A percentile compares a stretch with the other conserved stretches of the same genome.
Evolutionary conservation across 2,113 vertebrate genomes (phyloP).

Genomic region (Osmerus mordax): DNA sequence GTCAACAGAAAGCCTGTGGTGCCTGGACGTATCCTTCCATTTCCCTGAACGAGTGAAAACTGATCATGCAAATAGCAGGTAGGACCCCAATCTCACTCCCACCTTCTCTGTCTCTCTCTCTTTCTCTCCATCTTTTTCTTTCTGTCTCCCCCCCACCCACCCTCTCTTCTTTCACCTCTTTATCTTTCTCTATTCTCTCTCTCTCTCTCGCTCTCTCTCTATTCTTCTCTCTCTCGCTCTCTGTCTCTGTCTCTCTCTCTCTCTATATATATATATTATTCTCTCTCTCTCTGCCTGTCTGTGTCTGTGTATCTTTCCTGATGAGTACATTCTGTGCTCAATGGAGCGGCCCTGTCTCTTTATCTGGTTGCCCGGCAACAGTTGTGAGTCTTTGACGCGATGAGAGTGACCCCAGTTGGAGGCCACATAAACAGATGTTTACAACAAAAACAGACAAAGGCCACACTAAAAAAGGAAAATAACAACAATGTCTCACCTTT

Average conservation of each 20-base stretch:
- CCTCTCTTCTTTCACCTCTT: not conserved
- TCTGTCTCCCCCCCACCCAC: no score
- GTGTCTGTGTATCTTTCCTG: constrained; percentile 23
- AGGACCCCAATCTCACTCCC: not conserved
- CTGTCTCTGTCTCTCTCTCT: not conserved
- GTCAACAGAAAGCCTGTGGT: constrained; percentile 87
- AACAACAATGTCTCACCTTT: not conserved
- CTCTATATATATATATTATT: not conserved
- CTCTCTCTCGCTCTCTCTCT: not conserved
- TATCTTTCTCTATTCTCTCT: not conserved
- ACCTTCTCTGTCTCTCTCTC: no score
- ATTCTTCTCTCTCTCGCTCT: not conserved
- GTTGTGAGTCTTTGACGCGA: constrained; percentile 69
- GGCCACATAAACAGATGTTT: constrained; percentile 49
- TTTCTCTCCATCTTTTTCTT: no score
- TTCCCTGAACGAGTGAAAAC: not conserved
- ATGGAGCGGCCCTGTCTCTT: constrained; percentile 61
- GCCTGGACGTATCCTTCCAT: constrained; percentile 85
- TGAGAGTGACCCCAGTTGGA: constrained; percentile 64
- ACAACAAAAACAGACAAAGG: constrained; percentile 1
- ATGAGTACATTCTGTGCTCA: constrained; percentile 61
- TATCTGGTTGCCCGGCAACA: constrained; percentile 82
- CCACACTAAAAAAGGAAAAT: not conserved
- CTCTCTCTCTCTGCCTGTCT: no score
- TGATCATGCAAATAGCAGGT: no score